Conservation (phyloP, 1,140 invertebrate species). For the Steinernema khuongi region DNA sequence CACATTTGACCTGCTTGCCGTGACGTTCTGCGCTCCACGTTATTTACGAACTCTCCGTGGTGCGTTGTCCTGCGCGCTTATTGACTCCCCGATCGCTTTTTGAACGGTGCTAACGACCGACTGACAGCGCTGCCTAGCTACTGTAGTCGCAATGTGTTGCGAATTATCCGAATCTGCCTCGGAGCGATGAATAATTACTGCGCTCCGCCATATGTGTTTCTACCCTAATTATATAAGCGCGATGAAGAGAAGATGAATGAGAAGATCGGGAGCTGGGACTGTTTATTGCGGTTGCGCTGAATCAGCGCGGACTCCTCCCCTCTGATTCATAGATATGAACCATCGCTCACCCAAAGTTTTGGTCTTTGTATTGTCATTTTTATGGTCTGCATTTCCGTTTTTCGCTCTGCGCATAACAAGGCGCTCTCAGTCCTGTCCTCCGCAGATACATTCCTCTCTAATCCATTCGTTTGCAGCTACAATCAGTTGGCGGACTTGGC, state of each 20-base stretch:
- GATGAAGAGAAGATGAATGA: neutral
- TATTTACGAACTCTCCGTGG: slow-evolving; percentile 8
- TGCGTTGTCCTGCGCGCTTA: neutral
- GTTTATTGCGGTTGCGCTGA: slow-evolving; percentile 1
- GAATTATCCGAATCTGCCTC: neutral
- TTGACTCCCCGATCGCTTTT: neutral
- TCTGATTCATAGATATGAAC: neutral
- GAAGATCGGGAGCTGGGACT: neutral
- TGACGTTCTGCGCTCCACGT: neutral
- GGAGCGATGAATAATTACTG: slow-evolving; percentile 12
- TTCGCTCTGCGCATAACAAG: neutral
- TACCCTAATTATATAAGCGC: slow-evolving; percentile 5
- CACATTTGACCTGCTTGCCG: slow-evolving; percentile 9
- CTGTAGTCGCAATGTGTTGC: slow-evolving; percentile 1
- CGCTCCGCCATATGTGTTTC: slow-evolving; percentile 4
- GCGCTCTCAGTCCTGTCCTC: neutral
- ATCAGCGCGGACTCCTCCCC: neutral
- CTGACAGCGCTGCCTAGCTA: neutral
- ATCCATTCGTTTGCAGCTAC: neutral
- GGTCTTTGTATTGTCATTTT: neutral
- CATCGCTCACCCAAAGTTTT: neutral
- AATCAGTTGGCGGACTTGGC: slow-evolving; percentile 3
- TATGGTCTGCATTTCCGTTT: slow-evolving; percentile 8
- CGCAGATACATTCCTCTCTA: neutral
- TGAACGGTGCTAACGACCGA: neutral